Evolutionary conservation across 2,113 vertebrate species (phyloP), one percentile per base, ranked within the genome.

Genomic region (Epinephelus cyanopodus): DNA sequence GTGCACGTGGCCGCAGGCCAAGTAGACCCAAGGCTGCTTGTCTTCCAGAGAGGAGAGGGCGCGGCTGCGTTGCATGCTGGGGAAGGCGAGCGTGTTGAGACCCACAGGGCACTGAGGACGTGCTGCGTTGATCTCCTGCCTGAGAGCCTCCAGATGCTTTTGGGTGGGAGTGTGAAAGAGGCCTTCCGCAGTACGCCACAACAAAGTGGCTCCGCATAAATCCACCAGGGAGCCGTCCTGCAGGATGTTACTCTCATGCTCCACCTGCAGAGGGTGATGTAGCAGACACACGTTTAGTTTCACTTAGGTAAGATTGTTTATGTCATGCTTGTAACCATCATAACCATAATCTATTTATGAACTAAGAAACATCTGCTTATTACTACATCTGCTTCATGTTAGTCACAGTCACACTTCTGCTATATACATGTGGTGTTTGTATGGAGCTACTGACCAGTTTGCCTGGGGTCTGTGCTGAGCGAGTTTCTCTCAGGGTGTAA

Each of bases 1-100:
- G 0, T 99, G 98, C 65, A 99, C 98, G 0, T 99, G 98, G 69
- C 98, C 98, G 0, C 98, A 99, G 70, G 96, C 98, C 90, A 99
- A 93, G 88, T 99, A 99, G 0, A 97, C 98, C 98, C 98, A 99
- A 0, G 98, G 98, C 95, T 98, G 98, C 91, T 99, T 99, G 84
- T 99, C 98, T 86, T 99, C 98, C 27, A 98, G 97, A 37, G 97
- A 96, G n/a, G 98, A 96, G 5, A 99, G 96, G 89, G 97, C 97
- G 3, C 98, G 97, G 71, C 97, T 98, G 84, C 97, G 95, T 65
- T 95, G 97, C 95, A 99, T 98, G 95, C 98, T 99, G 94, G 98
- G 98, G 82, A 99, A 99, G 12, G 97, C 98, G 52, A 99, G 86
- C 2, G 98, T 99, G 94, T 99, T 99, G 53, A 99, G 95, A 29